phyloP scores from a whole-genome alignment of 1,140 invertebrate species.

The Batillaria attramentaria region DNA sequence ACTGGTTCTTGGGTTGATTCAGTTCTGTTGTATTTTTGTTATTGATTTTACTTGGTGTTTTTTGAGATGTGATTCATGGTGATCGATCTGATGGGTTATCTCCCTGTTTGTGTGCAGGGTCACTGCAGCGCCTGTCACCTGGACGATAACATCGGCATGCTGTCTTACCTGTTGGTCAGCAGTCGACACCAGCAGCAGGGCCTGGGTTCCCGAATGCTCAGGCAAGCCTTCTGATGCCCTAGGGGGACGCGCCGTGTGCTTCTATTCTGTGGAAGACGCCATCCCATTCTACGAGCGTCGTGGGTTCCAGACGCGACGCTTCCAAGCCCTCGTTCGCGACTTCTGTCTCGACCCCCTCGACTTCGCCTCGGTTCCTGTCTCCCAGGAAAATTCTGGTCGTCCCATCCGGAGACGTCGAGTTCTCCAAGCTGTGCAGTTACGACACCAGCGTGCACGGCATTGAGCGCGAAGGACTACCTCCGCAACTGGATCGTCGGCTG shows the following conservation, averaged over 20 bases:
- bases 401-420: conserved; percentile 1
- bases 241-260: background rate
- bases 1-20: no score
- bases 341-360: conserved; percentile 16
- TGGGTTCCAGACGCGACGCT: conserved; percentile 20
- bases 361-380: background rate
- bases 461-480: conserved; percentile 9
- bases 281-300: conserved; percentile 15
- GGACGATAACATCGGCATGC: conserved; percentile 18
- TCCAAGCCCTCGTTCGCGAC: conserved; percentile 21
- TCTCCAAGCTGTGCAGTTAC: conserved; percentile 13
- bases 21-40: background rate
- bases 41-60: background rate
- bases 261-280: conserved; percentile 27
- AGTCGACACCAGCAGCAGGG: conserved; percentile 23
- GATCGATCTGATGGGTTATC: background rate
- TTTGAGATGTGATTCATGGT: no score
- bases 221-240: background rate
- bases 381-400: background rate
- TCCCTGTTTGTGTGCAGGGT: conserved; percentile 1
- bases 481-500: background rate
- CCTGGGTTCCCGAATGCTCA: conserved; percentile 16
- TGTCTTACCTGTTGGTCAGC: conserved; percentile 26
- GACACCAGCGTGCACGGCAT: conserved; percentile 19
- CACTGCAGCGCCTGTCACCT: conserved; percentile 22